A percentile compares a stretch with the other conserved stretches of the same genome.
Evolutionary conservation across 2,797 vertebrate genomes (phyloP).

Genomic region (Lacerta viridis): DNA sequence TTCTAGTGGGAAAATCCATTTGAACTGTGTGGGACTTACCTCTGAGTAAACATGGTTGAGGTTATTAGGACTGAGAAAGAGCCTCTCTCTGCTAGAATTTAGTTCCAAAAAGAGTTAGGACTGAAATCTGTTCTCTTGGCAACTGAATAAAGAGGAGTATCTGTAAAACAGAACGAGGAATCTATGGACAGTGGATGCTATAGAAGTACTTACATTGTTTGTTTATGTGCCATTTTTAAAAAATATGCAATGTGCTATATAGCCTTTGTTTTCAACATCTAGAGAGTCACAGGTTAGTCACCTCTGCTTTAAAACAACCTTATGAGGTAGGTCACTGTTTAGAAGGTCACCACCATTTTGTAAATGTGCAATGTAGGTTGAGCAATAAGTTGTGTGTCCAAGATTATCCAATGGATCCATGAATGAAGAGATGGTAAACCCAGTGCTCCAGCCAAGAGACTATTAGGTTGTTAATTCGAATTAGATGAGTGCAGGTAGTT

Average conservation of each 20-base stretch:
- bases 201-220: neutral
- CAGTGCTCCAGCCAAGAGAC: too few relatives aligned
- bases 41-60: neutral
- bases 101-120: neutral
- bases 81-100: neutral
- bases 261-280: neutral
- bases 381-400: too few relatives aligned
- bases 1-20: neutral
- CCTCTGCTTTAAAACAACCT: neutral
- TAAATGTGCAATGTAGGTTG: neutral
- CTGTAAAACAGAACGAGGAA: neutral
- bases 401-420: too few relatives aligned
- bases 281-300: too few relatives aligned
- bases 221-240: neutral
- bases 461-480: too few relatives aligned
- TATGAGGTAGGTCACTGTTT: neutral
- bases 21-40: neutral
- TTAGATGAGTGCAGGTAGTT: too few relatives aligned
- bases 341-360: neutral
- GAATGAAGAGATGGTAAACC: too few relatives aligned
- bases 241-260: neutral
- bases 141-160: neutral
- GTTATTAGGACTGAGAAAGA: neutral
- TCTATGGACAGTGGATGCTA: neutral
- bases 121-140: neutral